Percentiles rank a stretch among this genome's conserved stretches.
Conservation (phyloP, 2,113 vertebrate genomes). For the Syrrhaptes paradoxus region DNA sequence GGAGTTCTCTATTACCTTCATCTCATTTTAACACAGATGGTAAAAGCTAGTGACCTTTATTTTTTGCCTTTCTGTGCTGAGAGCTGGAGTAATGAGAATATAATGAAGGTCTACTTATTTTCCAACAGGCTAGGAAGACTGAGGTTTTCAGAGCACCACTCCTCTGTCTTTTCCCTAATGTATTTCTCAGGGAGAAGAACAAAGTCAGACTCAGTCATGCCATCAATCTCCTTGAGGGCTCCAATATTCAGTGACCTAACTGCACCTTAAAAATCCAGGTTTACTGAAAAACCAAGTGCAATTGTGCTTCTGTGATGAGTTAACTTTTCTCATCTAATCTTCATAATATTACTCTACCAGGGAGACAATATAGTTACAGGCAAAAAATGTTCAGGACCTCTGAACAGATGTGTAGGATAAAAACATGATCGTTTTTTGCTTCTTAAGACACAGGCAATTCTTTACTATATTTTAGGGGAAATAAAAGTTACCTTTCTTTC, state of each 20-base stretch:
- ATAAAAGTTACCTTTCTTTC: not conserved
- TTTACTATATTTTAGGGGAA: not conserved
- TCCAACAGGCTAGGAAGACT: slow-evolving; percentile 53
- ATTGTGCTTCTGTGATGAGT: not conserved
- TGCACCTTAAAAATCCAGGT: slow-evolving; percentile 52
- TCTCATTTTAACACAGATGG: slow-evolving; percentile 52
- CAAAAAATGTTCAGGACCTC: not conserved
- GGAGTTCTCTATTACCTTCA: slow-evolving; percentile 35
- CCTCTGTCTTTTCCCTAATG: slow-evolving; percentile 48
- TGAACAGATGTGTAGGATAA: slow-evolving; percentile 18
- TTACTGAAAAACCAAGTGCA: not conserved
- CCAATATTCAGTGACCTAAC: slow-evolving; percentile 63
- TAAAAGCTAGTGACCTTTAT: slow-evolving; percentile 40
- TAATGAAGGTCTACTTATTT: slow-evolving; percentile 70
- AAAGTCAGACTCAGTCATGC: slow-evolving; percentile 64
- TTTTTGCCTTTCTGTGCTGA: slow-evolving; percentile 34
- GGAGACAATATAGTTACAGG: not conserved
- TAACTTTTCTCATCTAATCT: slow-evolving; percentile 5
- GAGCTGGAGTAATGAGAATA: slow-evolving; percentile 48
- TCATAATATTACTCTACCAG: not conserved
- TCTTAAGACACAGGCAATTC: not conserved
- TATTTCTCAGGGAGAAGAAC: slow-evolving; percentile 68
- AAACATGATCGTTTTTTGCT: not conserved
- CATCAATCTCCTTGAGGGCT: slow-evolving; percentile 54
- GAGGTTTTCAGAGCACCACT: slow-evolving; percentile 22